Conservation (phyloP, 2,113 vertebrate species). For the Eidolon helvum region DNA sequence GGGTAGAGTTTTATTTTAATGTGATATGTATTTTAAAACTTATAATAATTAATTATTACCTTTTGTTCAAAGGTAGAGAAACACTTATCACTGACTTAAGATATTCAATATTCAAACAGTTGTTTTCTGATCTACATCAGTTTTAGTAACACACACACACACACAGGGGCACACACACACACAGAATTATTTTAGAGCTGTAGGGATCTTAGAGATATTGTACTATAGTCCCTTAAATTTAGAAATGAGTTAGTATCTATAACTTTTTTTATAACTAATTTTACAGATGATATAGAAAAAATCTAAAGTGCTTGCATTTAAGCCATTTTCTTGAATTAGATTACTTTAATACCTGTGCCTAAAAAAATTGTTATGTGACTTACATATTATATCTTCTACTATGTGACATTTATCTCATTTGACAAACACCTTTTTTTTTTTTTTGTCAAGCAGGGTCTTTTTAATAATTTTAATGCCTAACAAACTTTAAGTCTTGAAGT, state of each 20-base stretch:
- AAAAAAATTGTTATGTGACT: neutral
- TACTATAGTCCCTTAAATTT: neutral
- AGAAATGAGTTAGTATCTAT: neutral
- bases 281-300: neutral
- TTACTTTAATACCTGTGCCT: neutral
- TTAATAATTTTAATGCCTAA: neutral
- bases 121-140: neutral
- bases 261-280: neutral
- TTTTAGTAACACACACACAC: neutral
- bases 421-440: neutral
- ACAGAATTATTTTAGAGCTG: neutral
- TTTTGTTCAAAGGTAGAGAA: conserved; percentile 8
- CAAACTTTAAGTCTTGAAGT: conserved; percentile 21
- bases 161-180: neutral
- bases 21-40: neutral
- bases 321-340: neutral
- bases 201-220: neutral
- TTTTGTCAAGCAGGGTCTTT: neutral
- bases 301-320: neutral
- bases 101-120: neutral
- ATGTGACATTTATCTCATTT: neutral
- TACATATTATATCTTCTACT: neutral
- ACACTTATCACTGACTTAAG: neutral
- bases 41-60: neutral
- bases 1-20: neutral